Base-by-base conservation (phyloP, 2,113 vertebrate species). In the Nothocercus julius region DNA sequence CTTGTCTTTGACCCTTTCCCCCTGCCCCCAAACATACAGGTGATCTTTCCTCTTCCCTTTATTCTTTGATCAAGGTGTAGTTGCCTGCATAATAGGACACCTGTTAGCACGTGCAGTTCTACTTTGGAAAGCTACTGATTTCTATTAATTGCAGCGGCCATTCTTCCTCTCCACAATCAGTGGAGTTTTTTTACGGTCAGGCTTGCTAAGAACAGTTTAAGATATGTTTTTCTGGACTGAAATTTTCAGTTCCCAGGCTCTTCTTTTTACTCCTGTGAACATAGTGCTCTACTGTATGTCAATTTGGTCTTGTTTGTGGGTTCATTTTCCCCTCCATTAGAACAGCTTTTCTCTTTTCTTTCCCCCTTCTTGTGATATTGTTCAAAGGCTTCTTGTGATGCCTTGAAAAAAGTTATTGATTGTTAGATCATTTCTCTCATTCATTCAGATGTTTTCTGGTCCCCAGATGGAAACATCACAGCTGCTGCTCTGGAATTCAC, bases 361-460 rank as follows among this genome's bases (percentile, higher is more conserved):
- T 14, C 68, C 18, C 5, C 10, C 45, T 88, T 86, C 95, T 96
- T 97, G 69, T 97, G 95, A 96, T 96, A 97, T 90, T 96, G 96
- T 97, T 97, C 96, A 97, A 97, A 97, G 95, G 93, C 94, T 97
- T 97, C 94, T 97, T 96, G 92, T 92, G 96, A 96, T 95, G 96
- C 86, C 95, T 97, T 97, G 92, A 96, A 96, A 96, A 96, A 97
- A 96, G 90, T 93, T 97, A 96, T 97, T 97, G 95, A 97, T 97
- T 96, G 96, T 93, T 97, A 96, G 95, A 94, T 96, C 94, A 97
- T 96, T 97, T 96, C 95, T 96, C 95, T 97, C 93, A 93, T 96
- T 96, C 96, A 85, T 97, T 97, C 96, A 97, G 93, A 96, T 96
- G 96, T 97, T 94, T 96, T 97, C 96, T 97, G 96, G 96, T 96